Evolutionary conservation across 2,113 vertebrate species (phyloP).

Genomic region (Vireo altiloquus): DNA sequence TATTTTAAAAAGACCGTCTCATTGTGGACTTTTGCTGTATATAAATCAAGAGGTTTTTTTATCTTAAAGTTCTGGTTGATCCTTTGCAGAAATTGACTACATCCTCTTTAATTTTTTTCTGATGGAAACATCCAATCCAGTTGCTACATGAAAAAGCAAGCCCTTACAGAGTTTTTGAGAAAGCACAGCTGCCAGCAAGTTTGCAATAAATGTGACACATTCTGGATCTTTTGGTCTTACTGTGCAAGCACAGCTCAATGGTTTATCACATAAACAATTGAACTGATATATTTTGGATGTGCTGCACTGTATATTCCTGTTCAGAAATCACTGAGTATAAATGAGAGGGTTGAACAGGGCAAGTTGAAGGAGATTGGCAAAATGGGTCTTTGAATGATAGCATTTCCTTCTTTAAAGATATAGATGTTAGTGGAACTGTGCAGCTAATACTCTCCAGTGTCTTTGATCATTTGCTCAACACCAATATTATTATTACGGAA

Average conservation of each 20-base stretch:
- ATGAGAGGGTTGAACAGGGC: rapidly evolving
- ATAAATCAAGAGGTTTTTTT: not conserved
- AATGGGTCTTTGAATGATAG: not conserved
- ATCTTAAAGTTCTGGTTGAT: not conserved
- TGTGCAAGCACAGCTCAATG: not conserved
- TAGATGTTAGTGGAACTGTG: not conserved
- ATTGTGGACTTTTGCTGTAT: not conserved
- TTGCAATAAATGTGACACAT: not conserved
- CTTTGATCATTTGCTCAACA: not conserved
- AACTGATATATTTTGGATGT: not conserved
- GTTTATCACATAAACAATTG: not conserved
- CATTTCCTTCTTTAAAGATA: not conserved
- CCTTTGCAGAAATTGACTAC: not conserved
- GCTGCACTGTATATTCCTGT: not conserved
- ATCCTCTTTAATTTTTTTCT: not conserved
- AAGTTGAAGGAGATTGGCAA: not conserved
- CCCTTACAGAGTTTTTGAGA: not conserved
- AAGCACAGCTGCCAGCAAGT: not conserved
- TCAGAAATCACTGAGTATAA: not conserved
- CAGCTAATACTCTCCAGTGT: not conserved
- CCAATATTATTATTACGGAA: not conserved
- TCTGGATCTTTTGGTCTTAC: not conserved
- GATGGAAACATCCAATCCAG: not conserved
- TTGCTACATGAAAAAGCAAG: not conserved
- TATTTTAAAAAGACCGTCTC: not conserved